A percentile compares a stretch with the other conserved stretches of the same genome.
phyloP scores from a whole-genome alignment of 1,140 invertebrate species.

The Lepidostoma basale region DNA sequence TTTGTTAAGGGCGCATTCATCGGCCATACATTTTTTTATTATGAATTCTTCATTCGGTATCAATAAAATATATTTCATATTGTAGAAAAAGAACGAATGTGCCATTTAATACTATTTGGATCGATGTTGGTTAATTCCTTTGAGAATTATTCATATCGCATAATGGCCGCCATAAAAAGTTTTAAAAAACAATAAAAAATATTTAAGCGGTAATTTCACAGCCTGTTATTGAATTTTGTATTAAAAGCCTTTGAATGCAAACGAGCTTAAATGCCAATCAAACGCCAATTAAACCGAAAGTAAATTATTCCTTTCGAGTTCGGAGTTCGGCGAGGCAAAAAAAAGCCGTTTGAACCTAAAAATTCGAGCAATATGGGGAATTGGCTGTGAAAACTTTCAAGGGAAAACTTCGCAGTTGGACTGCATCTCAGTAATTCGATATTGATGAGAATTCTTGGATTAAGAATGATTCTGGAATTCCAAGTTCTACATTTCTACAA shows the following conservation, averaged over 20 bases:
- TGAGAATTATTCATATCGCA: too few relatives aligned
- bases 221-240: not conserved
- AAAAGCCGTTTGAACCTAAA: not conserved
- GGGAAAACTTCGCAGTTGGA: not conserved
- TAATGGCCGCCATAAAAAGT: too few relatives aligned
- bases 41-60: too few relatives aligned
- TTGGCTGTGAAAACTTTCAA: slow-evolving; percentile 1
- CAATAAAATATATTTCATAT: too few relatives aligned
- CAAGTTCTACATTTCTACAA: too few relatives aligned
- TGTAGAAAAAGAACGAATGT: too few relatives aligned
- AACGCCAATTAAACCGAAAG: slow-evolving; percentile 4
- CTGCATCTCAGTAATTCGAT: slow-evolving; percentile 12
- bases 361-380: slow-evolving; percentile 3
- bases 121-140: too few relatives aligned
- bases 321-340: not conserved
- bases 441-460: slow-evolving; percentile 14
- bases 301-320: not conserved
- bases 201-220: not conserved
- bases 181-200: slow-evolving; percentile 1
- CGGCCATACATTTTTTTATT: too few relatives aligned
- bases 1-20: too few relatives aligned
- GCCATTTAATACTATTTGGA: too few relatives aligned
- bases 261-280: slow-evolving; percentile 12
- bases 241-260: not conserved
- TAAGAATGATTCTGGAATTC: too few relatives aligned